Base-by-base conservation (phyloP, 2,888 invertebrate species). In the Aspidiotus rigidus region DNA sequence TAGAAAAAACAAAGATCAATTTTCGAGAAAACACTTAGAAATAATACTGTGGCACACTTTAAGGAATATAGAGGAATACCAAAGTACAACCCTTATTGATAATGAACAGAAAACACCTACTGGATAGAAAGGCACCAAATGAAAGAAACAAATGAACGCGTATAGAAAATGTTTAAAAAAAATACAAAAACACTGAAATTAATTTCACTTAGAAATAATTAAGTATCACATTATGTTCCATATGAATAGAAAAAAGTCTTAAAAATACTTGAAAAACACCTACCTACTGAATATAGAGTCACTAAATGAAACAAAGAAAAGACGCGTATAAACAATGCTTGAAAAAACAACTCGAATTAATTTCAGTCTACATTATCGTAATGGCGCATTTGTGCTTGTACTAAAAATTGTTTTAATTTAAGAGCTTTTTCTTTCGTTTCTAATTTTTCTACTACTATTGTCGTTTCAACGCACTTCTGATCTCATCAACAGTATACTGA, bases 351-450 rank as follows among this genome's bases (percentile, higher is more conserved):
- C 49, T 44, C 9, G 49, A 44, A 44, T 44, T 44, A 44, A 44
- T 44, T 44, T 44, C 49, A 44, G 11, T 44, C 9, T 44, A 44
- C 8, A 44, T 44, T 44, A 44, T 44, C 49, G 49, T 44, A 44
- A 44, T 44, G 49, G 49, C 49, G 49, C 49, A 44, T 44, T 44
- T 44, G 49, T 44, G 49, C 49, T 44, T 44, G 49, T 44, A 44
- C 8, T 44, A 44, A 44, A 44, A 44, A 44, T 44, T 44, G 8
- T 11, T 44, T 44, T 44, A 44, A 44, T 44, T 44, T 44, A 44
- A 44, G 49, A 44, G 49, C 49, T 44, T 44, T 44, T 44, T 44
- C 49, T 11, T 44, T 44, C 49, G 49, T 11, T 44, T 44, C 49
- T 44, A 44, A 10, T 44, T 44, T 44, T 44, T 44, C 49, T 11